These are phyloP conservation scores for Galeopsomyia nigrocyanea DNA, from an alignment of 2,888 invertebrate species.

Conservation along the genomic window DNA sequence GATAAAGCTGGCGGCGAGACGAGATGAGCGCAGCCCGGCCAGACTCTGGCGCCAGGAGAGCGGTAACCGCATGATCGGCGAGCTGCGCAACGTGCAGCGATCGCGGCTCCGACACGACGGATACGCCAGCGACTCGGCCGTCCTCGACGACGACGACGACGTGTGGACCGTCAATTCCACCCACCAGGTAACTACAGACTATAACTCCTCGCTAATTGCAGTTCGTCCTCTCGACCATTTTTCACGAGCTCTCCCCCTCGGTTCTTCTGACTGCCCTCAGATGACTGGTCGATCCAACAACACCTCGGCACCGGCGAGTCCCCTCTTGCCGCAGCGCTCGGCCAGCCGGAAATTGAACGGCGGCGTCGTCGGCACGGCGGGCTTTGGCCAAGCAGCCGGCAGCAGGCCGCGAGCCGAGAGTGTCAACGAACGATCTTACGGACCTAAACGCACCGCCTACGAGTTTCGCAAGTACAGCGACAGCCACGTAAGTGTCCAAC, in stretches of 20 bases:
- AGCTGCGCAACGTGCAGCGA: slow-evolving; percentile 72
- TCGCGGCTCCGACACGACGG: slow-evolving; percentile 75
- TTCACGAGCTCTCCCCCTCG: too few relatives aligned
- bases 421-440: slow-evolving; percentile 75
- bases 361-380: slow-evolving; percentile 55
- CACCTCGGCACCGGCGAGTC: slow-evolving; percentile 70
- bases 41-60: slow-evolving; percentile 79
- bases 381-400: slow-evolving; percentile 47
- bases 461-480: slow-evolving; percentile 69
- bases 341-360: slow-evolving; percentile 68
- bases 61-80: slow-evolving; percentile 76
- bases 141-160: slow-evolving; percentile 83
- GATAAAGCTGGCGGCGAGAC: slow-evolving; percentile 82
- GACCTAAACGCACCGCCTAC: slow-evolving; percentile 73
- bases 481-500: slow-evolving; percentile 69
- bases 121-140: slow-evolving; percentile 84
- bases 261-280: too few relatives aligned
- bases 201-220: not conserved
- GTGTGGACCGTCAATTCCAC: slow-evolving; percentile 58
- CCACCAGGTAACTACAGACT: slow-evolving; percentile 59
- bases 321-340: slow-evolving; percentile 70
- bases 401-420: slow-evolving; percentile 66
- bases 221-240: not conserved
- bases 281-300: slow-evolving; percentile 56
- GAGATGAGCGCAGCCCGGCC: slow-evolving; percentile 73